Evolutionary conservation across 2,797 vertebrate species (phyloP).

Genomic region (Protonibea diacanthus): DNA sequence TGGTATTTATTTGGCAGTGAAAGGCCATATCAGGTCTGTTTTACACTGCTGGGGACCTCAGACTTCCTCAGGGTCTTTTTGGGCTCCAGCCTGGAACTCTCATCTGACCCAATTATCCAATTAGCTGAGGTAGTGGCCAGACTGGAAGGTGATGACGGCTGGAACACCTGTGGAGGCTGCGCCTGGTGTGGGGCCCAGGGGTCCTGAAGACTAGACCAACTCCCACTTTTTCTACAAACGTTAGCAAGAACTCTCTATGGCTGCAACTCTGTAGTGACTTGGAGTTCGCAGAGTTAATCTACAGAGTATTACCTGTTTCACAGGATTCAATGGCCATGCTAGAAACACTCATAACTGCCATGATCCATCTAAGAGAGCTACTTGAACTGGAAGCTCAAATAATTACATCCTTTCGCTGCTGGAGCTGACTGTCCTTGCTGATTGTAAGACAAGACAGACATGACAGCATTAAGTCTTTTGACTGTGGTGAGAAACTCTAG

Average conservation of each 20-base stretch:
- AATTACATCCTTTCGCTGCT: conserved; percentile 32
- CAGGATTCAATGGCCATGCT: too few species aligned
- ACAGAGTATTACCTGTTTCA: background rate
- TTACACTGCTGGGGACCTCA: conserved; percentile 52
- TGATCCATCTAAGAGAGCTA: background rate
- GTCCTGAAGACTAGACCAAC: conserved; percentile 17
- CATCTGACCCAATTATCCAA: conserved; percentile 81
- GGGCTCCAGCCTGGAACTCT: conserved; percentile 66
- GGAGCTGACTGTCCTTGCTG: conserved; percentile 24
- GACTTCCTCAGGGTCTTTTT: conserved; percentile 44
- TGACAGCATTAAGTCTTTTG: conserved; percentile 51
- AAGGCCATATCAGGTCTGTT: conserved; percentile 55
- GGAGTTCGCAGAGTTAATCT: background rate
- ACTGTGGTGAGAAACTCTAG: conserved; percentile 57
- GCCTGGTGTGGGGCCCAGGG: conserved; percentile 56
- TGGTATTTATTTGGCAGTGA: conserved; percentile 40
- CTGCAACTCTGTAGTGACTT: background rate
- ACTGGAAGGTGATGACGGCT: conserved; percentile 70
- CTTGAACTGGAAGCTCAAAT: conserved; percentile 36
- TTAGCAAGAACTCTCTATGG: background rate
- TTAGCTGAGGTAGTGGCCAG: conserved; percentile 72
- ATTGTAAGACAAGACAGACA: conserved; percentile 38
- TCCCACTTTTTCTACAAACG: conserved; percentile 18
- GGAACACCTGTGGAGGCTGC: conserved; percentile 66
- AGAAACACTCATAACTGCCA: conserved; percentile 17